phyloP scores from a whole-genome alignment of 2,888 invertebrate genomes.

The Thecocarcelia acutangulata region DNA sequence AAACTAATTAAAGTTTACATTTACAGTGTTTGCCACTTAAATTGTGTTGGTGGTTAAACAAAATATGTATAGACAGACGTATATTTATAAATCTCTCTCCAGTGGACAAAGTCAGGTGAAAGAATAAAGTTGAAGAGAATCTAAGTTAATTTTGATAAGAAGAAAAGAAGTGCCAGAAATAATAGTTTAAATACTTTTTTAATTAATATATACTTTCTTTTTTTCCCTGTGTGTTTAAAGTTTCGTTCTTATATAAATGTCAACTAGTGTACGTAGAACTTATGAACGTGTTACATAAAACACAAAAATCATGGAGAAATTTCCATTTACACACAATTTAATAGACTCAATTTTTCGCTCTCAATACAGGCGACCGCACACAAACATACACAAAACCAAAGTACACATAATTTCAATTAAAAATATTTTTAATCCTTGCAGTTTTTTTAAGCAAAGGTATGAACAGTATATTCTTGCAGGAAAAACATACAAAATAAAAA shows the following conservation, averaged over 20 bases:
- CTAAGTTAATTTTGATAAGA: too few species aligned
- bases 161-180: too few species aligned
- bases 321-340: constrained; percentile 3
- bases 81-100: background rate
- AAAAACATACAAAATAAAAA: too few species aligned
- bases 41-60: background rate
- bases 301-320: constrained; percentile 5
- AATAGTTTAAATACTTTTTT: too few species aligned
- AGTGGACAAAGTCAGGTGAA: background rate
- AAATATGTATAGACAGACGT: too few species aligned
- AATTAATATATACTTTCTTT: too few species aligned
- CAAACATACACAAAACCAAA: background rate
- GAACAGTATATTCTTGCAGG: too few species aligned
- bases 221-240: too few species aligned
- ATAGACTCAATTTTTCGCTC: too few species aligned
- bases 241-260: background rate
- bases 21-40: constrained; percentile 15
- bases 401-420: background rate
- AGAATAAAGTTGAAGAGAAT: background rate
- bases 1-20: constrained; percentile 60
- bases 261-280: background rate
- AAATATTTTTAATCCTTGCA: background rate
- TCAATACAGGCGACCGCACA: background rate
- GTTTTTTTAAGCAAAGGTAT: too few species aligned
- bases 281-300: background rate